Evolutionary conservation across 1,140 invertebrate genomes (phyloP).

Genomic region (Drosophila nigromelanica): DNA sequence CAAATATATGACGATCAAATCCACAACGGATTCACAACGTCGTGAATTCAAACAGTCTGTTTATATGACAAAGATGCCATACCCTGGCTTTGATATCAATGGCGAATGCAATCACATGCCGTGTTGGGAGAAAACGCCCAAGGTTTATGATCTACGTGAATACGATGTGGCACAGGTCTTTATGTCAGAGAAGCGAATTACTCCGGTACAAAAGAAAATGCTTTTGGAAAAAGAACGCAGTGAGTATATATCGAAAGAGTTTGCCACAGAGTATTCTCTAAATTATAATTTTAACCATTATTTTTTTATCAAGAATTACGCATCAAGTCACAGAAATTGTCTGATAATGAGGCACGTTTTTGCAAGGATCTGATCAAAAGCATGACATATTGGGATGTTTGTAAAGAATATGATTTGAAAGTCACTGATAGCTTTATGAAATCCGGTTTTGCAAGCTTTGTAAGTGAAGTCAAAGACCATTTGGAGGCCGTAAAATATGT

Average conservation of each 20-base stretch:
- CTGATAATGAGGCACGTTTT: not conserved
- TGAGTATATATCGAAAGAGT: not conserved
- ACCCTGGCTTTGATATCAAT: conserved; percentile 9
- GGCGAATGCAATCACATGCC: not conserved
- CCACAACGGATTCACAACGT: not conserved
- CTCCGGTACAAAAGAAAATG: not conserved
- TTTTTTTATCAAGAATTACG: not conserved
- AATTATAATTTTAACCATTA: too few species aligned
- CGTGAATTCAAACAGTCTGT: not conserved
- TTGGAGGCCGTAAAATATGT: not conserved
- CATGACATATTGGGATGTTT: conserved; percentile 3
- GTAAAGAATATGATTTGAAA: not conserved
- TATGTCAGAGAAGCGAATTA: not conserved
- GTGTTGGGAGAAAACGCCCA: not conserved
- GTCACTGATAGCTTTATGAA: not conserved
- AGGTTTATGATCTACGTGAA: conserved; percentile 2
- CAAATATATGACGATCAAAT: not conserved
- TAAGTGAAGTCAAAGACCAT: not conserved
- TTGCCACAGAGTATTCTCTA: too few species aligned
- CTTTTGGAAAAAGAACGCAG: not conserved
- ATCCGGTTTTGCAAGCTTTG: not conserved
- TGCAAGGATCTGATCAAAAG: conserved; percentile 5
- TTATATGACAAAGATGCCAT: conserved; percentile 15
- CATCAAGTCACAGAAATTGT: not conserved
- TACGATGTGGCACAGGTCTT: conserved; percentile 9